phyloP scores from a whole-genome alignment of 2,888 invertebrate genomes.

The Scaptomyza caliginosa region DNA sequence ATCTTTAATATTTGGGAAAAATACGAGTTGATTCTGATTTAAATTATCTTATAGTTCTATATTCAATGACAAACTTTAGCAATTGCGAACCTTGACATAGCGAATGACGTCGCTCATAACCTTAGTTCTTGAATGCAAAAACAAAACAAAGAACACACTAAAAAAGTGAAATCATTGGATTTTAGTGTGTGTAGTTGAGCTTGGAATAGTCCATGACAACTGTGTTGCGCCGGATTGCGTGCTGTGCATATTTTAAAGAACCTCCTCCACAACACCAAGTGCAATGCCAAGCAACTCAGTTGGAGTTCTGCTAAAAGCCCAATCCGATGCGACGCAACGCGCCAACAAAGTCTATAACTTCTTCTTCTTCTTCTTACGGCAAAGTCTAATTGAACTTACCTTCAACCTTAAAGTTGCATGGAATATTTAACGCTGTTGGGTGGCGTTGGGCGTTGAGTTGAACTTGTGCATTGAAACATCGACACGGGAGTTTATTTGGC shows the following conservation, averaged over 20 bases:
- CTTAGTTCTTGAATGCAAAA: conserved; percentile 24
- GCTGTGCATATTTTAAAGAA: conserved; percentile 66
- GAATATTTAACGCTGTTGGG: conserved; percentile 25
- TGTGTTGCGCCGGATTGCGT: conserved; percentile 49
- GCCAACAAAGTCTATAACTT: conserved; percentile 8
- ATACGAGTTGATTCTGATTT: too few relatives aligned
- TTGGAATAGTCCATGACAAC: conserved; percentile 21
- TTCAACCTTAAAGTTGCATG: conserved; percentile 59
- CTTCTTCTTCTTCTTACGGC: conserved; percentile 25
- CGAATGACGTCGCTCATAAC: conserved; percentile 9
- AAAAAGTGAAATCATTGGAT: conserved; percentile 47
- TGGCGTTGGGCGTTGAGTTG: conserved; percentile 27
- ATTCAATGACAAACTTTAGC: background rate
- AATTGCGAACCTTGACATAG: conserved; percentile 29
- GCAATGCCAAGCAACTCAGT: conserved; percentile 46
- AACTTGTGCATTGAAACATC: conserved; percentile 54
- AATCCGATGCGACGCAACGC: too few relatives aligned
- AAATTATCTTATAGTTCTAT: background rate
- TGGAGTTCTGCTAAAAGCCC: conserved; percentile 17
- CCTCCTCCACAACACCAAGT: conserved; percentile 43
- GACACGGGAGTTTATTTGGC: conserved; percentile 47
- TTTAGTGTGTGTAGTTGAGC: conserved; percentile 16
- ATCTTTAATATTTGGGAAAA: too few relatives aligned
- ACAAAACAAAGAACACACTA: too few relatives aligned
- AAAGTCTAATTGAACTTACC: conserved; percentile 66